Evolutionary conservation across 2,888 invertebrate genomes (phyloP), one percentile per base, ranked within the genome.

Genomic region (Elysia crispata): DNA sequence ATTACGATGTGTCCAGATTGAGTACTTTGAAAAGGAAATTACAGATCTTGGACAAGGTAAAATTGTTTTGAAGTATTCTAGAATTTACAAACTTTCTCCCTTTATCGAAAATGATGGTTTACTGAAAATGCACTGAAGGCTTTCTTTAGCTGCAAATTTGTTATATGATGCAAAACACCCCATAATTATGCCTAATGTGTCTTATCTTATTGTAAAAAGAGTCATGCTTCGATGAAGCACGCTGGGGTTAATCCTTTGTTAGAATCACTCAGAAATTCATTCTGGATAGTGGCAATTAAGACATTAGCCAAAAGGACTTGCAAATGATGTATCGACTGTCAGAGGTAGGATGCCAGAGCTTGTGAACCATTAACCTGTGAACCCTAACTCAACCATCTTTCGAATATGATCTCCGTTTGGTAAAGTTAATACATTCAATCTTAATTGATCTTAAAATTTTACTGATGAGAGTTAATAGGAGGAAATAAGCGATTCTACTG

Each of bases 211-310:
- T 3, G 20, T 54, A 1, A 28, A 5, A 5, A 1, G 3, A 1
- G 25, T 11, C 73, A 73, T 13, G 13, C 13, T 1, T 6, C 11
- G 25, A 33, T 67, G 66, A 76, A 76, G 25, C 80, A 80, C 76
- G 76, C 76, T 6, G 80, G 80, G 31, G 76, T 76, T 28, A 33
- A 75, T 33, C 23, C 23, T 54, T 41, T 76, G 49, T 8, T 76
- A 6, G n/a, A 49, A 23, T 11, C 23, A n/a, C n/a, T n/a, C n/a
- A 49, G 80, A 76, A 49, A 72, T 50, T 11, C 25, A 30, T 80
- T 20, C 33, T 80, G 80, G 80, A 80, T 76, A 49, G n/a, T 69
- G n/a, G 60, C 41, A 50, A 64, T 66, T 20, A 57, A 72, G 50
- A 20, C 49, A 5, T 25, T 76, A 15, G 33, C 66, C 33, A 80